A percentile compares a stretch with the other conserved stretches of the same genome.
These are phyloP conservation scores for Pachyrhynchus sulphureomaculatus DNA, from an alignment of 1,140 invertebrate species.

Conservation along the genomic window DNA sequence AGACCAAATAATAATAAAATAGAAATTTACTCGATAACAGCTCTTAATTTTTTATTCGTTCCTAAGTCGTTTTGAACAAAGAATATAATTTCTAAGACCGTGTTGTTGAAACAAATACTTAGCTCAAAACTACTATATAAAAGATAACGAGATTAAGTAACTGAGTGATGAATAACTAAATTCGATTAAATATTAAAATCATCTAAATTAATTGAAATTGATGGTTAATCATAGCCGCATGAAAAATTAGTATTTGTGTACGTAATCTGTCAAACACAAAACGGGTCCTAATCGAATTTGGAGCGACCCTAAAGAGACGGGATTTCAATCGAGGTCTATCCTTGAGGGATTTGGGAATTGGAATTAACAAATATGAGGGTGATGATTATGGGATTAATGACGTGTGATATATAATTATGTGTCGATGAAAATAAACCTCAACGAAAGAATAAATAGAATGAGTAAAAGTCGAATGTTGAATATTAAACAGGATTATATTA, in stretches of 20 bases:
- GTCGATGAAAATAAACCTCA: neutral
- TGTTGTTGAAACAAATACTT: too few species aligned
- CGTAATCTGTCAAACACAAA: conserved; percentile 32
- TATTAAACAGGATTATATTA: too few species aligned
- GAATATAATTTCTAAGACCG: too few species aligned
- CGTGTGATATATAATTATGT: conserved; percentile 17
- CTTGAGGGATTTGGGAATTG: conserved; percentile 17
- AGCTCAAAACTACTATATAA: neutral
- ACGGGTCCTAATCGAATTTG: conserved; percentile 26
- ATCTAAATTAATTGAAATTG: conserved; percentile 30
- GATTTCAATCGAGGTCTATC: conserved; percentile 19
- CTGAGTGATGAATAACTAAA: neutral
- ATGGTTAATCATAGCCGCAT: conserved; percentile 27
- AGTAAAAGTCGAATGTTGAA: too few species aligned
- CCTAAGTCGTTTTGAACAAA: too few species aligned
- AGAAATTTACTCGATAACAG: too few species aligned
- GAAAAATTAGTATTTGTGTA: conserved; percentile 31
- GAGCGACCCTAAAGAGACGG: neutral
- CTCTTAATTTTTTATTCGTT: too few species aligned
- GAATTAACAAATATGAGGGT: conserved; percentile 31
- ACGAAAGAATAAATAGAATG: too few species aligned
- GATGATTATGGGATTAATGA: conserved; percentile 26
- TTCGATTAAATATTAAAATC: neutral
- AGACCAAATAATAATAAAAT: too few species aligned
- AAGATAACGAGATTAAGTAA: neutral